Conservation (phyloP, 2,888 invertebrate genomes). For the Tenthredo mesomela region DNA sequence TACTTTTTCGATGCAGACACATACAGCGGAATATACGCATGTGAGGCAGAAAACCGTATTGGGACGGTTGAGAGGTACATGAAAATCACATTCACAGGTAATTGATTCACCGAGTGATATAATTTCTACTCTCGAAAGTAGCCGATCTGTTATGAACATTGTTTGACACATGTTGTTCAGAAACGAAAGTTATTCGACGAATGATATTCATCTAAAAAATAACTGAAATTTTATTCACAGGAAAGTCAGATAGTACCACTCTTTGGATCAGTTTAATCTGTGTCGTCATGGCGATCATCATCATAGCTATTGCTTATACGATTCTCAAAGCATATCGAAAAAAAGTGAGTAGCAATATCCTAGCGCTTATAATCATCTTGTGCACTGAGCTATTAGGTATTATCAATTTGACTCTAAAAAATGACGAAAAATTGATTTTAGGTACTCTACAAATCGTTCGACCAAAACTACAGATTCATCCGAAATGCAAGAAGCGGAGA, state of each 20-base stretch:
- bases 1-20: constrained; percentile 80
- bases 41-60: constrained; percentile 80
- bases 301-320: constrained; percentile 68
- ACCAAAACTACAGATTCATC: neutral
- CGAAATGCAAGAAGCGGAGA: neutral
- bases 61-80: constrained; percentile 76
- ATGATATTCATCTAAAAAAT: neutral
- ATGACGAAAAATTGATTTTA: neutral
- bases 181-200: neutral
- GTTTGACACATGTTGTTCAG: neutral
- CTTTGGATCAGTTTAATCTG: constrained; percentile 67
- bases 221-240: constrained; percentile 63
- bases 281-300: constrained; percentile 64
- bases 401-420: neutral
- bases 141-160: neutral
- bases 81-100: constrained; percentile 79
- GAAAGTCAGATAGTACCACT: constrained; percentile 71
- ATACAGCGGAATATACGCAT: constrained; percentile 83
- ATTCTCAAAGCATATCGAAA: constrained; percentile 73
- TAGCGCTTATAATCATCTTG: neutral
- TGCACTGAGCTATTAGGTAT: neutral
- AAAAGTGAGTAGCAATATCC: constrained; percentile 68
- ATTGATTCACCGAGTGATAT: constrained; percentile 69
- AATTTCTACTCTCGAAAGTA: neutral
- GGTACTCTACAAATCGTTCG: neutral